A percentile compares a stretch with the other conserved stretches of the same genome.
phyloP scores from a whole-genome alignment of 2,888 invertebrate genomes.

The Cephus spinipes region DNA sequence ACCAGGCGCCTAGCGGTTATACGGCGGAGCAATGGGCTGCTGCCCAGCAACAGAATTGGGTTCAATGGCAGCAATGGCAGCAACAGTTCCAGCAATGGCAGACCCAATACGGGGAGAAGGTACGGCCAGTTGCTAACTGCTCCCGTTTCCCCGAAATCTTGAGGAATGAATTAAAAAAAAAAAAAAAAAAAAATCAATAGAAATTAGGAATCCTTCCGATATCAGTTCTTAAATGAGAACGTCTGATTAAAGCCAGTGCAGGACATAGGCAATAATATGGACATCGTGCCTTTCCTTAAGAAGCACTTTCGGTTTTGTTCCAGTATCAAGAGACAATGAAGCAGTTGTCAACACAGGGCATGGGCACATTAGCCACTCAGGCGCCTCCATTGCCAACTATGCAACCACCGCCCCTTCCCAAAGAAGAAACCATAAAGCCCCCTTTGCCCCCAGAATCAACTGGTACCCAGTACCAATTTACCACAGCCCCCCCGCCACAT shows the following conservation, averaged over 20 bases:
- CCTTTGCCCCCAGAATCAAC: conserved; percentile 66
- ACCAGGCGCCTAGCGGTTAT: conserved; percentile 66
- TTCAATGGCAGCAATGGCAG: conserved; percentile 83
- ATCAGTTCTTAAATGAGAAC: neutral
- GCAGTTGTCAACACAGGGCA: conserved; percentile 53
- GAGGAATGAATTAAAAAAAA: neutral
- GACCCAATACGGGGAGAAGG: conserved; percentile 80
- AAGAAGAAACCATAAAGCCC: conserved; percentile 65
- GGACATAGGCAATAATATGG: neutral
- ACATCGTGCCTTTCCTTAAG: neutral
- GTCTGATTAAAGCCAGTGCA: neutral
- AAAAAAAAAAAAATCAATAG: neutral
- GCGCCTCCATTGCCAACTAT: conserved; percentile 58
- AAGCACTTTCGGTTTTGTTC: conserved; percentile 47
- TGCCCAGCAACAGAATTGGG: conserved; percentile 79
- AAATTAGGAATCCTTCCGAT: neutral
- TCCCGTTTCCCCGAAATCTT: neutral
- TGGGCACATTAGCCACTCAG: conserved; percentile 44
- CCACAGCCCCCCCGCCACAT: conserved; percentile 57
- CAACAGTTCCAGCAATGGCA: conserved; percentile 84
- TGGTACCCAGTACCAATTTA: conserved; percentile 61
- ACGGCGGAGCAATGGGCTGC: conserved; percentile 77
- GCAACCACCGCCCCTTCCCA: conserved; percentile 59
- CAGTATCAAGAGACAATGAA: conserved; percentile 70
- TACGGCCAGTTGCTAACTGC: conserved; percentile 50